Evolutionary conservation across 1,140 invertebrate genomes (phyloP), one percentile per base, ranked within the genome.

Genomic region (Contarinia nasturtii): DNA sequence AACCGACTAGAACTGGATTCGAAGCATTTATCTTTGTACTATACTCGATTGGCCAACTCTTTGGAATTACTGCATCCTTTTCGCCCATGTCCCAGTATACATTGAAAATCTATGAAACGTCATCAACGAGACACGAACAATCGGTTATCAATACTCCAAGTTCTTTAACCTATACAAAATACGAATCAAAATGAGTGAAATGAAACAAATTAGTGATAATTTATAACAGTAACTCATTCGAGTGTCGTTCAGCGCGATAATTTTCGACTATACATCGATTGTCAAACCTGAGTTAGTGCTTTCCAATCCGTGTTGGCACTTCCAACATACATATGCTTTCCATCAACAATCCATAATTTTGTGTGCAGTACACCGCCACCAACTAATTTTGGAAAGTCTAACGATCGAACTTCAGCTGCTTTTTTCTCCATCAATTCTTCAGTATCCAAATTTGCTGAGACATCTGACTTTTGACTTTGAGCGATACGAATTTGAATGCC

Each of bases 251-350:
- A n/a, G n/a, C n/a, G n/a, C n/a, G n/a, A n/a, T n/a, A n/a, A n/a
- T n/a, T n/a, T n/a, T n/a, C n/a, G n/a, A n/a, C n/a, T n/a, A n/a
- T n/a, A n/a, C n/a, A n/a, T n/a, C n/a, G n/a, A n/a, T n/a, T n/a
- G n/a, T n/a, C n/a, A 27, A 27, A 86, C 85, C 71, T 98, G 91
- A 3, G 90, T 92, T 0, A 97, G 67, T 0, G 93, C 82, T 55
- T 92, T 71, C 93, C 92, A 98, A 64, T 98, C 86, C 80, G 87
- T 86, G 56, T 90, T 90, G 15, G 86, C 86, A 57, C 83, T 87
- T n/a, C 86, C 86, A 48, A 90, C 66, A 57, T 88, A 90, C 50
- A 86, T 71, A 59, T 87, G 79, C 48, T 71, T 69, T 38, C 72
- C 63, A 63, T 98, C 94, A 18, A 91, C 75, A 10, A 98, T 73